Evolutionary conservation across 53 echinoderm and acorn worm genomes (phyloP).

Genomic region (Arbacia lixula): DNA sequence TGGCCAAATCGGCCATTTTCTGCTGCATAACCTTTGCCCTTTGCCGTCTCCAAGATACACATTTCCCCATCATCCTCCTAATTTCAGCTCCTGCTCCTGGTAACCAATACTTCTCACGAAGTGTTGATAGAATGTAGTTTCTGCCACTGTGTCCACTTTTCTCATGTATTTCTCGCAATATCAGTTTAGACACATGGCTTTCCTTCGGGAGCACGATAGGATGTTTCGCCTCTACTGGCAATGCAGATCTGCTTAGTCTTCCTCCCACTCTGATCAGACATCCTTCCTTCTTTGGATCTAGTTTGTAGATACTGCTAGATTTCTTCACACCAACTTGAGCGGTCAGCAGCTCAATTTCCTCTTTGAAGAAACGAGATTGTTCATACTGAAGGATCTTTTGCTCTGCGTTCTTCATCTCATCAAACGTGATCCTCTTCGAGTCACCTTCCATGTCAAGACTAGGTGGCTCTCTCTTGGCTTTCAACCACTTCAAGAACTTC

Average conservation of each 20-base stretch:
- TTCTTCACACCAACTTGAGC: conserved; percentile 31
- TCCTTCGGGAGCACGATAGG: conserved; percentile 24
- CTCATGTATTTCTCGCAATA: too few relatives aligned
- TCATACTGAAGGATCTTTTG: conserved; percentile 46
- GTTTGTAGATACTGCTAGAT: conserved; percentile 47
- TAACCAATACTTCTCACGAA: too few relatives aligned
- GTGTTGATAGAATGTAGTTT: too few relatives aligned
- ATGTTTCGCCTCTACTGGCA: conserved; percentile 33
- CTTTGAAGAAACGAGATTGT: conserved; percentile 18
- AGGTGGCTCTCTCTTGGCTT: conserved; percentile 21
- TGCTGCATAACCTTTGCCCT: too few relatives aligned
- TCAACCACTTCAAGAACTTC: conserved; percentile 40
- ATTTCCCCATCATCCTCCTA: too few relatives aligned
- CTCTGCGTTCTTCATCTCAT: conserved; percentile 47
- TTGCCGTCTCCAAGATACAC: too few relatives aligned
- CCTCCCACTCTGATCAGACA: conserved; percentile 43
- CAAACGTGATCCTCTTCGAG: neutral
- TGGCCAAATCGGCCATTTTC: too few relatives aligned
- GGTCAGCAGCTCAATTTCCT: conserved; percentile 7
- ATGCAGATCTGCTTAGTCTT: conserved; percentile 33
- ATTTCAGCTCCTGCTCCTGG: too few relatives aligned
- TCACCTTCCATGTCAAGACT: neutral
- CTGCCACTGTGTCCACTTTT: too few relatives aligned
- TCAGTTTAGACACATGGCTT: too few relatives aligned
- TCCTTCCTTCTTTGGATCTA: conserved; percentile 26